Evolutionary conservation across 2,888 invertebrate species (phyloP), one percentile per base, ranked within the genome.

Genomic region (Agriopis marginaria): DNA sequence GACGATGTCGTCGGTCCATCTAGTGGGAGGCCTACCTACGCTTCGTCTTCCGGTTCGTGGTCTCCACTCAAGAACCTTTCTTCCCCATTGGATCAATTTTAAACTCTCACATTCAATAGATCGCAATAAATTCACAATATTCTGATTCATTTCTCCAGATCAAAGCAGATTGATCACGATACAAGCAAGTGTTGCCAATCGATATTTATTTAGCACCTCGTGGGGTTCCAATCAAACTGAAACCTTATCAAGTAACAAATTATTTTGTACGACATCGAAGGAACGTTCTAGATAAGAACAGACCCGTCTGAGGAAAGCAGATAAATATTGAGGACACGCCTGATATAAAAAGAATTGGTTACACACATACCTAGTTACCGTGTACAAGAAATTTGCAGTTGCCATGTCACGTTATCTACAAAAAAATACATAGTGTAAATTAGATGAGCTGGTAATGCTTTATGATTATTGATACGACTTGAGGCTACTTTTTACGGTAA

Each of bases 191-290:
- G 47, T 12, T 17, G 50, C 44, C 11, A 51, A 63, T 63, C 55
- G 50, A 63, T 68, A 60, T 17, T 23, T 42, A 60, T 55, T 42
- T 47, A 68, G 63, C 60, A 60, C 49, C 58, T 51, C 51, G 69
- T 45, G 53, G 70, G 72, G 71, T 67, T 73, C 66, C 47, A 65
- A 72, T 68, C 61, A 67, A 63, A 60, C 58, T n/a, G 70, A 74
- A 76, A 56, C 73, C 74, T n/a, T 71, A 71, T 62, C 14, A 71
- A 23, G 55, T 59, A 65, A 56, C 12, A 39, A 66, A 66, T 56
- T 66, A 61, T 62, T 58, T 45, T 40, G 60, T 47, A 56, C 8
- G 44, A 17, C 44, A 66, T 63, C 23, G 47, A 58, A 55, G 53
- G 59, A 55, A 7, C 14, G 59, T 55, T 64, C 55, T 39, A 69